Evolutionary conservation across 2,888 invertebrate species (phyloP), one percentile per base, ranked within the genome.

Genomic region (Villa cingulata): DNA sequence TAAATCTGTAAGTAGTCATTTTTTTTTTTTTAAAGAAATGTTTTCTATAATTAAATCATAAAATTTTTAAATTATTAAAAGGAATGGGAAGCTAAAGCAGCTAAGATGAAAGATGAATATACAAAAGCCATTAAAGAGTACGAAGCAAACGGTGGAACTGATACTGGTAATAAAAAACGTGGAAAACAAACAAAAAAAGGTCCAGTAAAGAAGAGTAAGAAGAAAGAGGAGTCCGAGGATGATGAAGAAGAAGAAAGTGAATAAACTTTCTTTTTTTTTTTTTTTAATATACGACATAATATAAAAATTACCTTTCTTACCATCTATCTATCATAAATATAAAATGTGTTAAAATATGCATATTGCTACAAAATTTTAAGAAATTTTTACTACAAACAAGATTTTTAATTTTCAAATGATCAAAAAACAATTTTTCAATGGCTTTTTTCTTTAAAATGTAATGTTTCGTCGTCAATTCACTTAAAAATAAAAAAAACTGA

Each of bases 21-120:
- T 23, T 23, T 36, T 12, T 3, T 14, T 15, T 2, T n/a, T 36
- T 36, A 36, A n/a, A n/a, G n/a, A n/a, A 9, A 29, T 9, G 29
- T 9, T 29, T 9, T 12, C 29, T 29, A 9, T 9, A 29, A 9
- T 29, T 29, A 9, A 9, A 12, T 37, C 15, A 37, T 37, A 12
- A 17, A 37, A 37, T 12, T n/a, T n/a, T n/a, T n/a, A n/a, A n/a
- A n/a, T n/a, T n/a, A 7, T 6, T 7, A 48, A 1, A 19, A 86
- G 86, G 86, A 88, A 71, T 96, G 90, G 88, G 95, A 96, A 59
- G 80, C 81, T 56, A 88, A 89, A 67, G 89, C 89, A 6, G 83
- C 80, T 17, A 81, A 86, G 67, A 84, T 84, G 41, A 96, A 94
- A 71, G 86, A 88, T 64, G 84, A 88, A 50, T 97, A 96, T 68